Evolutionary conservation across 2,888 invertebrate species (phyloP).

Genomic region (Pseudanteris insignis): DNA sequence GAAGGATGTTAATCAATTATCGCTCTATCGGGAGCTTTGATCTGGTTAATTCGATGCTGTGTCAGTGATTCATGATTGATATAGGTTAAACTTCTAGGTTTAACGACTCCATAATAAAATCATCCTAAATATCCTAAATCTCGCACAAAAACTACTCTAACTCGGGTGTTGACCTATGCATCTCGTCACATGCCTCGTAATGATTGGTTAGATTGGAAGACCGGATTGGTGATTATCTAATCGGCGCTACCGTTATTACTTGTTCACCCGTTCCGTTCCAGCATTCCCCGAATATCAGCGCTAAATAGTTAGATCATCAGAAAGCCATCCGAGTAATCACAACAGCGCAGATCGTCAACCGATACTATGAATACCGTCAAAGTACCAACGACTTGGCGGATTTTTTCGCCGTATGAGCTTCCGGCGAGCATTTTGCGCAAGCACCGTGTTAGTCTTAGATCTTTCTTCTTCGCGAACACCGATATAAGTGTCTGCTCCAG

Average conservation of each 20-base stretch:
- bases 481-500: constrained; percentile 61
- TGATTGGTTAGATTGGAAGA: too few species aligned
- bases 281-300: constrained; percentile 24
- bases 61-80: too few species aligned
- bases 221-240: constrained; percentile 17
- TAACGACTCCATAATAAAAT: too few species aligned
- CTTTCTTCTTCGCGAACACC: constrained; percentile 50
- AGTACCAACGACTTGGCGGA: constrained; percentile 10
- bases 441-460: constrained; percentile 27
- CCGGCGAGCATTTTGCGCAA: constrained; percentile 51
- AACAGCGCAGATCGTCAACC: constrained; percentile 21
- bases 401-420: constrained; percentile 47
- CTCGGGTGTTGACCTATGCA: too few species aligned
- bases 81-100: too few species aligned
- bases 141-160: too few species aligned
- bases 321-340: constrained; percentile 11
- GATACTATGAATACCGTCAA: constrained; percentile 17
- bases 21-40: too few species aligned
- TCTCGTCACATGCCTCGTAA: too few species aligned
- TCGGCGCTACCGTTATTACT: constrained; percentile 27
- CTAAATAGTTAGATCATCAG: constrained; percentile 17
- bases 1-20: background rate
- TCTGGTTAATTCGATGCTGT: too few species aligned
- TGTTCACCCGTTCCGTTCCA: constrained; percentile 19
- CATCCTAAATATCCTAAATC: too few species aligned